These are phyloP conservation scores for Arge pagana DNA, from an alignment of 2,888 invertebrate genomes.

Conservation along the genomic window DNA sequence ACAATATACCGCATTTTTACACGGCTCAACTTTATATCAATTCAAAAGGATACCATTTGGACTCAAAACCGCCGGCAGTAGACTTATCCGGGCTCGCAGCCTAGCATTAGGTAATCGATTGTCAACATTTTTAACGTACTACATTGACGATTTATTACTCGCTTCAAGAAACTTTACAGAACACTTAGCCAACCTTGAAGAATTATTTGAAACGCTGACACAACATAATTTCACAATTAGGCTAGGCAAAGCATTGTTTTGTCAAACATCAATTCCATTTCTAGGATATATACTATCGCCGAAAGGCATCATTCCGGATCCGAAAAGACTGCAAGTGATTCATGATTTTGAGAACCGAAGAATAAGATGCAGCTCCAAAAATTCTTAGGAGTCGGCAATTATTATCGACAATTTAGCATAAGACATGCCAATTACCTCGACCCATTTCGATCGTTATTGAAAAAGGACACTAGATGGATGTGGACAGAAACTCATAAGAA, in stretches of 20 bases:
- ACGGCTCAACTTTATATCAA: conserved; percentile 33
- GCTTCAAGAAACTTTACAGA: conserved; percentile 30
- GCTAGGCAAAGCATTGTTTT: conserved; percentile 32
- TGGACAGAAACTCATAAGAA: conserved; percentile 19
- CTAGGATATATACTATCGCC: conserved; percentile 8
- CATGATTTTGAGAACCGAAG: conserved; percentile 29
- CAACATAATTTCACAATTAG: conserved; percentile 34
- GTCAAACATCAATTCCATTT: background rate
- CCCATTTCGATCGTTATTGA: conserved; percentile 8
- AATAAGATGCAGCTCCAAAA: conserved; percentile 32
- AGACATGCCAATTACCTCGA: background rate
- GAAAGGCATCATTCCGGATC: background rate
- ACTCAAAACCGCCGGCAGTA: too few relatives aligned
- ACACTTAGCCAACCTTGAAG: conserved; percentile 28
- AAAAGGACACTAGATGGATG: conserved; percentile 9
- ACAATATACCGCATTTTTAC: conserved; percentile 33
- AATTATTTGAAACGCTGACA: conserved; percentile 25
- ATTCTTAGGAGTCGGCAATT: conserved; percentile 16
- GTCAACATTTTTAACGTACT: conserved; percentile 31
- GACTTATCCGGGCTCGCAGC: conserved; percentile 32
- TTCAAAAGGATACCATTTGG: conserved; percentile 44
- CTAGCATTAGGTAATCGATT: conserved; percentile 36
- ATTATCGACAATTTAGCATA: background rate
- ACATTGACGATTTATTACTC: conserved; percentile 42
- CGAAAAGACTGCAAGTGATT: conserved; percentile 28